phyloP scores from a whole-genome alignment of 2,113 vertebrate species.

The Balaenoptera acutorostrata region DNA sequence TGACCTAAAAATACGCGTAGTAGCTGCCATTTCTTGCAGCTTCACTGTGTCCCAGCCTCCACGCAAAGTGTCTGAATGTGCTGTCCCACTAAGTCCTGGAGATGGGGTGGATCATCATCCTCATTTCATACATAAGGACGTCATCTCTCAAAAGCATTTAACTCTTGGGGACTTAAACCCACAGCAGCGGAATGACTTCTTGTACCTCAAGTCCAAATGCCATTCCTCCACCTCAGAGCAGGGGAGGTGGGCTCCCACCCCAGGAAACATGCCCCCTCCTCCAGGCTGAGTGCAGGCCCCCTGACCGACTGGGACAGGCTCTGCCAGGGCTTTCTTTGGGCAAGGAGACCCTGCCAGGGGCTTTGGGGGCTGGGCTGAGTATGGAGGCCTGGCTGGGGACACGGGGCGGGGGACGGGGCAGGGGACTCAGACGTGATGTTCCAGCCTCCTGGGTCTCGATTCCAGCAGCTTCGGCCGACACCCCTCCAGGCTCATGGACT shows the following conservation, averaged over 20 bases:
- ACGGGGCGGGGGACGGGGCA: background rate
- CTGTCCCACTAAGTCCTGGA: background rate
- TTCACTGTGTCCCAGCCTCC: background rate
- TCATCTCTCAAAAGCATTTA: background rate
- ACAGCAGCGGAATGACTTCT: background rate
- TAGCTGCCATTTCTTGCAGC: background rate
- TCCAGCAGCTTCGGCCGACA: background rate
- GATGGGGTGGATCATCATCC: rapidly evolving
- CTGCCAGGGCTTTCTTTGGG: background rate
- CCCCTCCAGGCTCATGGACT: background rate
- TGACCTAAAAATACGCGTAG: background rate
- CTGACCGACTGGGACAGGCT: background rate
- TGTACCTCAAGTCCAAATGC: background rate
- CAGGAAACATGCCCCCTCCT: background rate
- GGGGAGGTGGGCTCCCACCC: rapidly evolving
- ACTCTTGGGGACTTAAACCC: background rate
- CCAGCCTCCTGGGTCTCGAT: background rate
- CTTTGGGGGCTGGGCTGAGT: background rate
- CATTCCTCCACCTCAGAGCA: background rate
- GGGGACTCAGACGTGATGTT: rapidly evolving
- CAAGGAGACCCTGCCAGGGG: background rate
- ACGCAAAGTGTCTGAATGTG: rapidly evolving
- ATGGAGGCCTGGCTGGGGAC: background rate
- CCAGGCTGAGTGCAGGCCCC: background rate
- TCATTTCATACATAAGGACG: background rate